Evolutionary conservation across 1,140 invertebrate species (phyloP), one percentile per base, ranked within the genome.

Genomic region (Venturia canescens): DNA sequence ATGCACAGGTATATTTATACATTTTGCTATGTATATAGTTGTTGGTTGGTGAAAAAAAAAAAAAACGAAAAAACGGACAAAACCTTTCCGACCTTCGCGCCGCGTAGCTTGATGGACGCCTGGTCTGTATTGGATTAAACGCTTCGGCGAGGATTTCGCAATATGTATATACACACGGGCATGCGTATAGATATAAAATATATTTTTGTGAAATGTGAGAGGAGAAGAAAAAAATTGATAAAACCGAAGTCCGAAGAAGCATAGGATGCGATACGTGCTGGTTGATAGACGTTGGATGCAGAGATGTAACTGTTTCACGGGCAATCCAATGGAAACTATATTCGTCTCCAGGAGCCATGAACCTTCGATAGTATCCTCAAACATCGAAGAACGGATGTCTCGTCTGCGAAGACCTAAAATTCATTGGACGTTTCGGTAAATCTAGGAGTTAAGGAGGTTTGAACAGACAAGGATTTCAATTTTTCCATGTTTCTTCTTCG

Each of bases 121-220:
- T 88, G 87, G 89, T 85, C 86, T 84, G 86, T 89, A 87, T 87
- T 88, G 89, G 88, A 90, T 90, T 91, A 90, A 80, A 84, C 75
- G 81, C 50, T 75, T 69, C 67, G 71, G 74, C 23, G 67, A 72
- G 71, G 78, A 80, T 80, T 72, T 66, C 26, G 4, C 79, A 69
- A 67, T 31, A 70, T 44, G 50, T 34, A 34, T 34, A 34, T 34
- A 34, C 31, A 34, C 7, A 34, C 31, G 31, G 3, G 7, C 31
- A 7, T 34, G 7, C 31, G 31, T 34, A 7, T 34, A 74, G 57
- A 63, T 16, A 63, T 23, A 63, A 63, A 63, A 63, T n/a, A 63
- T 23, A 60, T 26, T 34, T 11, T 34, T 11, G 7, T 38, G 50
- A 70, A 31, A 79, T 74, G 53, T 23, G 57, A 82, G 57, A 72